phyloP scores from a whole-genome alignment of 2,113 vertebrate species.

The Pachycephala philippinensis region DNA sequence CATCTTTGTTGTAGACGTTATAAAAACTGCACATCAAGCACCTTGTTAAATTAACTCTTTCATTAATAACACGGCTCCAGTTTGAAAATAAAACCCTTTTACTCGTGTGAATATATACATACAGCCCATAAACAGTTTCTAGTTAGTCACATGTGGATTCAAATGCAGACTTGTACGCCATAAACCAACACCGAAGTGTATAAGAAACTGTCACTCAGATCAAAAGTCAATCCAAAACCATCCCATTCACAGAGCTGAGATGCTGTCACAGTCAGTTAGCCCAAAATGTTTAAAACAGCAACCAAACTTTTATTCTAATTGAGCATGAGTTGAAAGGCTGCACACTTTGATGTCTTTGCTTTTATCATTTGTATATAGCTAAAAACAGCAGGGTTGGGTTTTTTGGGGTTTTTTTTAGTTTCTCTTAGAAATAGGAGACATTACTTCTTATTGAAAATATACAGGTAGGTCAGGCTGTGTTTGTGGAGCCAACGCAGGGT shows the following conservation, averaged over 20 bases:
- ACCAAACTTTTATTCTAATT: slow-evolving; percentile 86
- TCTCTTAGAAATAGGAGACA: slow-evolving; percentile 60
- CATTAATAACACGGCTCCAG: slow-evolving; percentile 37
- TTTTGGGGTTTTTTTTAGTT: neutral
- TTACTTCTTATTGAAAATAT: slow-evolving; percentile 71
- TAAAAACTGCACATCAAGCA: slow-evolving; percentile 14
- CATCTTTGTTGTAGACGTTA: neutral
- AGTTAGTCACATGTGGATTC: slow-evolving; percentile 83
- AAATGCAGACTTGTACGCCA: slow-evolving; percentile 60
- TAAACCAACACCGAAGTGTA: slow-evolving; percentile 80
- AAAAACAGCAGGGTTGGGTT: slow-evolving; percentile 56
- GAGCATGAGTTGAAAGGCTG: slow-evolving; percentile 81
- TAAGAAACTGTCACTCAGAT: slow-evolving; percentile 83
- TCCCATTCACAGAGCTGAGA: slow-evolving; percentile 76
- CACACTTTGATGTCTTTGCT: slow-evolving; percentile 79
- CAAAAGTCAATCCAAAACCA: slow-evolving; percentile 81
- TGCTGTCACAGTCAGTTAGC: slow-evolving; percentile 78
- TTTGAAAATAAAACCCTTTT: slow-evolving; percentile 13
- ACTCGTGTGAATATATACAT: slow-evolving; percentile 58
- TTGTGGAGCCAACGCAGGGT: slow-evolving; percentile 21
- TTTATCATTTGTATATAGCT: slow-evolving; percentile 82
- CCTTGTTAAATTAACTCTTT: slow-evolving; percentile 72
- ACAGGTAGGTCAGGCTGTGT: slow-evolving; percentile 72
- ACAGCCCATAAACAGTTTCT: slow-evolving; percentile 75
- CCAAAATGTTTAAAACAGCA: slow-evolving; percentile 83